Evolutionary conservation across 2,888 invertebrate species (phyloP).

Genomic region (Trissoscelio sp.): DNA sequence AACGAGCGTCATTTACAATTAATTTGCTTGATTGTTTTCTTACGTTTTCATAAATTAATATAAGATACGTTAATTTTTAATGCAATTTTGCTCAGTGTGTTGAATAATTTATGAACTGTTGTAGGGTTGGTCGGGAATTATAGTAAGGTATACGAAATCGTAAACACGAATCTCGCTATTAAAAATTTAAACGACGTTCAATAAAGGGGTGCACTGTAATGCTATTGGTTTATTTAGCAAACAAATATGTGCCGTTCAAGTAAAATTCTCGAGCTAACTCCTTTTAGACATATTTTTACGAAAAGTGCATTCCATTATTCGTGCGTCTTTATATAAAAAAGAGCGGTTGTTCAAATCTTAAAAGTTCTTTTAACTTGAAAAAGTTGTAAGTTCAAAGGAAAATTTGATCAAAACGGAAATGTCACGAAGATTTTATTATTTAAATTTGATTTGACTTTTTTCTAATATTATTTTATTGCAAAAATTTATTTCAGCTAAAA

Average conservation of each 20-base stretch:
- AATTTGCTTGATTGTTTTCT: neutral
- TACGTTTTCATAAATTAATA: conserved; percentile 12
- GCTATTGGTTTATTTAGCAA: conserved; percentile 19
- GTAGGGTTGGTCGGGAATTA: conserved; percentile 13
- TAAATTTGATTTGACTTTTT: no score
- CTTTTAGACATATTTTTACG: neutral
- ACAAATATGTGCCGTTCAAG: neutral
- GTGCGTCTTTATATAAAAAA: neutral
- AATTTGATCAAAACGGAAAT: no score
- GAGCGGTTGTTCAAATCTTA: neutral
- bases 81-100: conserved; percentile 12
- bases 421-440: no score
- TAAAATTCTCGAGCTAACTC: neutral
- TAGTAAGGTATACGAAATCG: conserved; percentile 11
- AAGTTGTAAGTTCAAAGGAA: neutral
- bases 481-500: conserved; percentile 1
- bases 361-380: neutral
- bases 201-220: conserved; percentile 5
- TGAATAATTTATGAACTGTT: conserved; percentile 27
- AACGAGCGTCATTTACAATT: no score
- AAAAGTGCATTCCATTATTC: neutral
- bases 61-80: conserved; percentile 6
- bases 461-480: neutral
- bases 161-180: conserved; percentile 27
- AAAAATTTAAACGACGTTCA: conserved; percentile 16